These are phyloP conservation scores for Trinectes maculatus DNA, from an alignment of 2,113 vertebrate species.

Conservation along the genomic window DNA sequence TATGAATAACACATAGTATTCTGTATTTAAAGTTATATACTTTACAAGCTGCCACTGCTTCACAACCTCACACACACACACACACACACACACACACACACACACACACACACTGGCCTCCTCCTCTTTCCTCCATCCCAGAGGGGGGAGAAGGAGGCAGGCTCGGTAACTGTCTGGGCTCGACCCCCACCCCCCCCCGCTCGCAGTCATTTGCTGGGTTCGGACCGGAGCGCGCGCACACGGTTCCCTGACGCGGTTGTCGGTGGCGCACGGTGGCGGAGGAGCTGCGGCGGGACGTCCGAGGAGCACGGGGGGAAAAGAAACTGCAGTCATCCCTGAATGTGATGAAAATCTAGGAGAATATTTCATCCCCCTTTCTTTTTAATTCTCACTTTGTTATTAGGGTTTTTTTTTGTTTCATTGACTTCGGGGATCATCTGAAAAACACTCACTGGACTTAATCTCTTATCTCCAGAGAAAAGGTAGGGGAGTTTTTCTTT, in stretches of 20 bases:
- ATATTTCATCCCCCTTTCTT: neutral
- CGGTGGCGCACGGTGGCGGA: conserved; percentile 43
- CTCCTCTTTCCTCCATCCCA: conserved; percentile 39
- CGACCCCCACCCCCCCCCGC: conserved; percentile 58
- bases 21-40: no score
- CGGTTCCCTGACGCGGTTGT: conserved; percentile 44
- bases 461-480: conserved; percentile 50
- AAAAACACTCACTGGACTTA: no score
- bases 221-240: conserved; percentile 40
- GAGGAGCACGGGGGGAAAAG: conserved; percentile 44
- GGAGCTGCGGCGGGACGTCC: conserved; percentile 61
- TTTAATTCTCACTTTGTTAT: conserved; percentile 29
- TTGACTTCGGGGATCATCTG: no score
- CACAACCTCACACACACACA: no score
- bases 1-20: no score
- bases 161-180: conserved; percentile 69
- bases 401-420: no score
- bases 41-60: no score
- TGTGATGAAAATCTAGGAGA: conserved; percentile 62
- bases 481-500: conserved; percentile 65
- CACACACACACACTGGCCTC: no score
- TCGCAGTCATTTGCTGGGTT: conserved; percentile 64
- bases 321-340: conserved; percentile 58
- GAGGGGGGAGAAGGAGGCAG: conserved; percentile 62
- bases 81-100: no score